Evolutionary conservation across 2,113 vertebrate species (phyloP).

Genomic region (Phaethon lepturus): DNA sequence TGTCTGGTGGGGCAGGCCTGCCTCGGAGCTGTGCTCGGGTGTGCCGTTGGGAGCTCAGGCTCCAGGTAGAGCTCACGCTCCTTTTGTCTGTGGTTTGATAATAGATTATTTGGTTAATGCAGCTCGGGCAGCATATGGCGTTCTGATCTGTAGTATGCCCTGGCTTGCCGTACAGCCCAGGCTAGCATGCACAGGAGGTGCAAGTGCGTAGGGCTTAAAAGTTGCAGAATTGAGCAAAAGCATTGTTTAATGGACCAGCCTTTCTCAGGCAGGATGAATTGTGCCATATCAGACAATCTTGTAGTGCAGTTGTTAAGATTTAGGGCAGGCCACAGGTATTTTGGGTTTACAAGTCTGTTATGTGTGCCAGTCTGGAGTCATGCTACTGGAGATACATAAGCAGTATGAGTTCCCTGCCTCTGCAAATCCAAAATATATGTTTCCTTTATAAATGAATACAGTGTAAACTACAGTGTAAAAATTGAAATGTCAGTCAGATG

Average conservation of each 20-base stretch:
- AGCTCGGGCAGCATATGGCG: fast-evolving
- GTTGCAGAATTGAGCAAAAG: fast-evolving
- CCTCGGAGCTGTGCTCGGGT: not conserved
- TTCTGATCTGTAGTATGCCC: fast-evolving
- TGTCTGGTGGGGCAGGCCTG: not conserved
- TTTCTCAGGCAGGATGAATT: fast-evolving
- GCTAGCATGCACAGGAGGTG: fast-evolving
- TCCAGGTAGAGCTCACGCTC: fast-evolving
- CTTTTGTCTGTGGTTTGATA: fast-evolving
- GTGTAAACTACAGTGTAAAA: fast-evolving
- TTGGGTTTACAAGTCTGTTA: fast-evolving
- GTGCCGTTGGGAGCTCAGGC: not conserved
- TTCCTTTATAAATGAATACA: fast-evolving
- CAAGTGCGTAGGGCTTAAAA: fast-evolving
- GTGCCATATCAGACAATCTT: fast-evolving
- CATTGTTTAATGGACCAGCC: fast-evolving
- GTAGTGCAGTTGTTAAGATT: no score
- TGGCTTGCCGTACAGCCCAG: fast-evolving
- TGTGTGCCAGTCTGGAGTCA: fast-evolving
- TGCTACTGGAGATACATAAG: fast-evolving
- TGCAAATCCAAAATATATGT: fast-evolving
- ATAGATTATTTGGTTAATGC: fast-evolving
- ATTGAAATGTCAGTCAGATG: fast-evolving
- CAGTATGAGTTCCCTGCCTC: fast-evolving
- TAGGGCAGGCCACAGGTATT: fast-evolving